Evolutionary conservation across 2,797 vertebrate genomes (phyloP).

Genomic region (Liparis tanakae): DNA sequence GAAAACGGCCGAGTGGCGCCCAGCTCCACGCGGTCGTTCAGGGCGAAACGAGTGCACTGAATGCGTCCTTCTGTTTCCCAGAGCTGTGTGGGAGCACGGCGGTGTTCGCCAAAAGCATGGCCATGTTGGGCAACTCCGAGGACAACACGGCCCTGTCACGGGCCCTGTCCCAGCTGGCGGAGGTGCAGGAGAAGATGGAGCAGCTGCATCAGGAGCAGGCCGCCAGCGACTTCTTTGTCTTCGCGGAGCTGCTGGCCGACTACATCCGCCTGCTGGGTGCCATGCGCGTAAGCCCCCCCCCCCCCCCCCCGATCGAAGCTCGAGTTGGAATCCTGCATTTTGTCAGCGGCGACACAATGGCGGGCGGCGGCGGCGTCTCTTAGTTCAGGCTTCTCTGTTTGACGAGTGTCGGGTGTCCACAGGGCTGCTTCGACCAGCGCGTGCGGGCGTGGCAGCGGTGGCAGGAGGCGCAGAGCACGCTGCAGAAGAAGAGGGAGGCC

Average conservation of each 20-base stretch:
- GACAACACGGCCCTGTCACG: conserved; percentile 95
- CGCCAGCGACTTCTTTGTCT: conserved; percentile 93
- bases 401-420: conserved; percentile 25
- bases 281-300: conserved; percentile 84
- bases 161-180: conserved; percentile 94
- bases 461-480: conserved; percentile 92
- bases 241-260: conserved; percentile 92
- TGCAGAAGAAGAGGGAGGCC: conserved; percentile 95
- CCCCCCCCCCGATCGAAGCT: background rate
- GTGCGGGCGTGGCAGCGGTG: conserved; percentile 94
- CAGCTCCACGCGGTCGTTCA: conserved; percentile 13
- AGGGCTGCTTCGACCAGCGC: conserved; percentile 96
- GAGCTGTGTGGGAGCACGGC: conserved; percentile 92
- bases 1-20: background rate
- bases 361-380: background rate
- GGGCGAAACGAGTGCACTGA: conserved; percentile 21
- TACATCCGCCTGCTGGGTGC: conserved; percentile 93
- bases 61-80: conserved; percentile 55
- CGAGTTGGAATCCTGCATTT: background rate
- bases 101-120: conserved; percentile 95
- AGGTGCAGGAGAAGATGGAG: conserved; percentile 98
- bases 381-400: background rate
- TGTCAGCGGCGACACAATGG: background rate
- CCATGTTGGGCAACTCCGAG: conserved; percentile 96
- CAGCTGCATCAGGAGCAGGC: conserved; percentile 96